phyloP scores from a whole-genome alignment of 2,888 invertebrate species.

The Nomada flava region DNA sequence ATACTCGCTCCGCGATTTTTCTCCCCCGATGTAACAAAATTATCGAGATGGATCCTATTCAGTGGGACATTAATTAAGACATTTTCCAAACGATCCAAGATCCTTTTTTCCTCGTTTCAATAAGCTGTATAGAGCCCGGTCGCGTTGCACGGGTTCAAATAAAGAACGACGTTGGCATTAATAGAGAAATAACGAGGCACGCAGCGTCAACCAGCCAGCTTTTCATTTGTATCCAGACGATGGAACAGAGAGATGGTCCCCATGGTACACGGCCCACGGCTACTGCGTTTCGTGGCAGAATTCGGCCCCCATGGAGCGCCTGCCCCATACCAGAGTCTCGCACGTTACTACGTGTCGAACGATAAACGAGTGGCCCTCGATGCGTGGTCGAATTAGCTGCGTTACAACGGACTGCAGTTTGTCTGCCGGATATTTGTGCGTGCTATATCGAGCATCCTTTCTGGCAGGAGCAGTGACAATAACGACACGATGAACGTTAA shows the following conservation, averaged over 20 bases:
- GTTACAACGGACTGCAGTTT: conserved; percentile 53
- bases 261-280: conserved; percentile 10
- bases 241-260: conserved; percentile 20
- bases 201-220: conserved; percentile 28
- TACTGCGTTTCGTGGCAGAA: conserved; percentile 21
- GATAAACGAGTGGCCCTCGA: conserved; percentile 62
- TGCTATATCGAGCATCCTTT: conserved; percentile 53
- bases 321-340: conserved; percentile 9
- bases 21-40: too few species aligned
- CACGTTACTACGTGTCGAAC: conserved; percentile 54
- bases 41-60: too few species aligned
- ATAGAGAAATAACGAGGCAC: conserved; percentile 55
- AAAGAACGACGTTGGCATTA: conserved; percentile 31
- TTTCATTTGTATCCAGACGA: conserved; percentile 47
- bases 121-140: conserved; percentile 57
- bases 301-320: conserved; percentile 42
- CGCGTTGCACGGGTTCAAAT: conserved; percentile 40
- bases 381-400: conserved; percentile 53
- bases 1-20: too few species aligned
- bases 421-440: conserved; percentile 58
- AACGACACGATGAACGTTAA: conserved; percentile 36
- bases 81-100: conserved; percentile 32
- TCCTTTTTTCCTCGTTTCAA: conserved; percentile 39
- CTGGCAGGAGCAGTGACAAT: conserved; percentile 30
- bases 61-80: conserved; percentile 27